These are phyloP conservation scores for Uria aalge DNA, from an alignment of 2,113 vertebrate species.

Conservation along the genomic window DNA sequence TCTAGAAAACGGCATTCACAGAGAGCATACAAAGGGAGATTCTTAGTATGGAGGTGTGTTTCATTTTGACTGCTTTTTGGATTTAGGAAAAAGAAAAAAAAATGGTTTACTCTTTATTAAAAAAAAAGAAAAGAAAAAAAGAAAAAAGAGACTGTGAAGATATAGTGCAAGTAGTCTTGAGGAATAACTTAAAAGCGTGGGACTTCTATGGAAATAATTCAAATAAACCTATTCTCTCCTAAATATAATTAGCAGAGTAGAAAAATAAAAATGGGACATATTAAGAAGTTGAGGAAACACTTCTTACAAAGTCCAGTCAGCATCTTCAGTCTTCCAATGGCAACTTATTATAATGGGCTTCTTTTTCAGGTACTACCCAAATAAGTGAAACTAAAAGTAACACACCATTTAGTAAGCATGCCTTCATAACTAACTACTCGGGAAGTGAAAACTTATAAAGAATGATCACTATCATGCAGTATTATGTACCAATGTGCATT, in stretches of 20 bases:
- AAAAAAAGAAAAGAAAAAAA: not conserved
- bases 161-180: not conserved
- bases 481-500: not conserved
- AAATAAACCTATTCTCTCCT: not conserved
- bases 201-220: not conserved
- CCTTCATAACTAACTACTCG: not conserved
- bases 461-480: not conserved
- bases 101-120: not conserved
- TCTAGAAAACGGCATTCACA: not conserved
- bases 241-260: not conserved
- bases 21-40: not conserved
- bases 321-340: not conserved
- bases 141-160: not conserved
- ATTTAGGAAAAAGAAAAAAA: not conserved
- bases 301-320: not conserved
- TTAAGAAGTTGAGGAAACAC: not conserved
- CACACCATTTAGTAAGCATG: not conserved
- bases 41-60: not conserved
- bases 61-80: not conserved
- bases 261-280: not conserved
- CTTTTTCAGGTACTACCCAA: not conserved
- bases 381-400: not conserved
- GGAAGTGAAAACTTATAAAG: not conserved
- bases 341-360: not conserved
- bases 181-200: not conserved